These are phyloP conservation scores for Hemitrygon akajei DNA, from an alignment of 2,797 vertebrate genomes.

Conservation along the genomic window DNA sequence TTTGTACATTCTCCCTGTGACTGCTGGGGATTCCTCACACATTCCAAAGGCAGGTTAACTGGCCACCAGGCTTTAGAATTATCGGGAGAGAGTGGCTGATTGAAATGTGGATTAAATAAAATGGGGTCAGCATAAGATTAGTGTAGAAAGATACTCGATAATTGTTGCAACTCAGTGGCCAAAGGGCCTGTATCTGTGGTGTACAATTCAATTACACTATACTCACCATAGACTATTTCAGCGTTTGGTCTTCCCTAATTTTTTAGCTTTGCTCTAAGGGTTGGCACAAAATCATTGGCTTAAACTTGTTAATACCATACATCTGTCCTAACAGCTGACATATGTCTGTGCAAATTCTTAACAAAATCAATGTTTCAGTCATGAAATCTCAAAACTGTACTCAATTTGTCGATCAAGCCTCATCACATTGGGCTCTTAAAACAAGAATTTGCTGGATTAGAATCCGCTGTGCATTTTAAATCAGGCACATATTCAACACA, in stretches of 20 bases:
- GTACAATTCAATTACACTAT: too few species aligned
- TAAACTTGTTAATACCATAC: not conserved
- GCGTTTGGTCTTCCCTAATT: not conserved
- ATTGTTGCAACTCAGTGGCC: too few species aligned
- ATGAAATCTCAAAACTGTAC: conserved; percentile 10
- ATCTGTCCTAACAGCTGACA: conserved; percentile 20
- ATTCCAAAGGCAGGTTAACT: too few species aligned
- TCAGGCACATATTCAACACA: not conserved
- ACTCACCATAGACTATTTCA: not conserved
- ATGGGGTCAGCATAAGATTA: too few species aligned
- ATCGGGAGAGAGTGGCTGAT: too few species aligned
- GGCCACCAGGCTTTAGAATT: too few species aligned
- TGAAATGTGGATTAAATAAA: too few species aligned
- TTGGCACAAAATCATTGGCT: not conserved
- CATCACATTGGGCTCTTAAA: not conserved
- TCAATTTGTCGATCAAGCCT: conserved; percentile 1
- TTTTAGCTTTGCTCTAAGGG: not conserved
- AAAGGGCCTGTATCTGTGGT: too few species aligned
- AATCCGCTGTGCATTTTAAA: not conserved
- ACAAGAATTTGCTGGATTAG: not conserved
- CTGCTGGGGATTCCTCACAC: too few species aligned
- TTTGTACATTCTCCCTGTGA: too few species aligned
- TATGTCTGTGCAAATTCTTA: not conserved
- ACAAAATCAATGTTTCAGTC: conserved; percentile 24
- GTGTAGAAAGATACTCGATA: too few species aligned